Base-by-base conservation (phyloP, 2,113 vertebrate species). In the Micromys minutus region DNA sequence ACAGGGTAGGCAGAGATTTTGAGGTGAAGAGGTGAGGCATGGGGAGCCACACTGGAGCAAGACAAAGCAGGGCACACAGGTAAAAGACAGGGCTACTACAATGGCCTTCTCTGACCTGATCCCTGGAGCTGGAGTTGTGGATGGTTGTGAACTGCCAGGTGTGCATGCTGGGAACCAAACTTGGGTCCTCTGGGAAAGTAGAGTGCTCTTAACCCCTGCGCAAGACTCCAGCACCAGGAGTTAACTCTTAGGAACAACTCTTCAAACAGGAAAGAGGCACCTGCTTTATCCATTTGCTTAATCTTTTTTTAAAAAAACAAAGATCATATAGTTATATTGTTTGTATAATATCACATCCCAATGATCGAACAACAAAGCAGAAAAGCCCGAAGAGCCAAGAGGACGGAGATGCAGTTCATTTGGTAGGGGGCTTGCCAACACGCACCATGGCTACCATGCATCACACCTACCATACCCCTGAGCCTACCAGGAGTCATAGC, bases 311-410 rank as follows among this genome's bases (percentile, higher is more conserved):
- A n/a, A n/a, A n/a, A n/a, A n/a, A n/a, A 34, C 8, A 90, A 87
- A 93, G 57, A 87, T 57, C 65, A 63, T 36, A 15, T 47, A 81
- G 55, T 71, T 79, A 2, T 39, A 76, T 5, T 59, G 52, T 55
- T 47, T 91, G n/a, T 50, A 19, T n/a, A 36, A 76, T 26, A 39
- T 59, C 57, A n/a, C 8, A 47, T 7, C 8, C 85, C 34, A 77
- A 80, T 86, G 80, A 55, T 50, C 74, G 86, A 74, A 92, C 39
- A 65, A 76, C n/a, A 94, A 80, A 81, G 11, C 76, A 61, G 67
- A 26, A 57, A n/a, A 7, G 11, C 45, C 69, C 61, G 72, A 93
- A 67, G 47, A 55, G 47, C 7, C 65, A 52, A 55, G 67, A 71
- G 36, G 10, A 16, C 0, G 0, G 29, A 67, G 63, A 24, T 36